Percentiles rank a stretch among this genome's conserved stretches.
These are phyloP conservation scores for Murina feae DNA, from an alignment of 2,113 vertebrate genomes.

Conservation along the genomic window DNA sequence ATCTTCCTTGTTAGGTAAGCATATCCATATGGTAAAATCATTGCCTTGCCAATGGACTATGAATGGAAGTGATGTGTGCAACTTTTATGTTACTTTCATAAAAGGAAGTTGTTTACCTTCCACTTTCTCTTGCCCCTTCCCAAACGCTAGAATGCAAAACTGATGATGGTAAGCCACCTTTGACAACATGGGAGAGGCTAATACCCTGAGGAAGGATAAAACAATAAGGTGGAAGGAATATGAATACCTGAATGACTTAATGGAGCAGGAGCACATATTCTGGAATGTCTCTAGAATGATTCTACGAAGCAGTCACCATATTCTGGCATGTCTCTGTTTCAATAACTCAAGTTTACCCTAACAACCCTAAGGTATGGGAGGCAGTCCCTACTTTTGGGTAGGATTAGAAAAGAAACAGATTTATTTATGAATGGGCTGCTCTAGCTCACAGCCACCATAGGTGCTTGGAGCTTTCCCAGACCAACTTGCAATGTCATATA, in stretches of 20 bases:
- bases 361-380: neutral
- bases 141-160: neutral
- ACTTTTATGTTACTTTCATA: neutral
- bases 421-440: neutral
- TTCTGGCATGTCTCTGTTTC: neutral
- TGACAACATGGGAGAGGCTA: neutral
- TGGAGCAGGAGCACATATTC: neutral
- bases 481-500: neutral
- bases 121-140: neutral
- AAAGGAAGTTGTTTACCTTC: neutral
- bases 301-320: too few species aligned
- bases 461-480: neutral
- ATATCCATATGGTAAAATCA: neutral
- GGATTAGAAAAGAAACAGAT: neutral
- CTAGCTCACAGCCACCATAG: neutral
- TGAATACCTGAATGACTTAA: neutral
- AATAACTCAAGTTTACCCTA: neutral
- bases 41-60: neutral
- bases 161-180: neutral
- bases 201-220: neutral
- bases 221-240: neutral
- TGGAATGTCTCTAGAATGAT: neutral
- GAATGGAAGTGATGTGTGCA: constrained; percentile 1
- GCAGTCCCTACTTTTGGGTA: neutral
- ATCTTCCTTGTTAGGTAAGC: neutral